Base-by-base conservation (phyloP, 2,888 invertebrate species). In the Calliphora vomitoria region DNA sequence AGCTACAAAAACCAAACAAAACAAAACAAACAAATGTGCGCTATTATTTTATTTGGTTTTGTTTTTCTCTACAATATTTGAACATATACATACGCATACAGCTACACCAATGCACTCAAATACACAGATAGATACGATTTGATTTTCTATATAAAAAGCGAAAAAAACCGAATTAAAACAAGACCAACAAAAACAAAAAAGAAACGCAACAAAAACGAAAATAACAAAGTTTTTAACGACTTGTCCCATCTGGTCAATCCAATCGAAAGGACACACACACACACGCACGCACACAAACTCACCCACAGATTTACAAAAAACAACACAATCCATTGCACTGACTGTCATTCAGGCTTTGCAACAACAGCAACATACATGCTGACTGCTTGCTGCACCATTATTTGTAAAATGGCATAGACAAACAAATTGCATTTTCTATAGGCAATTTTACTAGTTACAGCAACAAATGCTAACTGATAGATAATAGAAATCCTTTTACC, bases 111-210 rank as follows among this genome's bases (percentile, higher is more conserved):
- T 31, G 55, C 66, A 60, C 13, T 53, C 8, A 15, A 31, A 38
- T 41, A 69, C 50, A 76, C 68, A 69, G 41, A 76, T 84, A 69
- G 41, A 76, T 84, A 72, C 80, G 72, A 82, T 86, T 86, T 81
- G 78, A 62, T 79, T 83, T 84, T 81, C 75, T 83, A 69, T 72
- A 85, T 62, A 71, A 55, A 80, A 71, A 76, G 44, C 6, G 13
- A 41, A 69, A 74, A 79, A 72, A 91, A 90, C 91, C 90, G 89
- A 91, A 91, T 91, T 90, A 91, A 92, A 62, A 18, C 15, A 38
- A 20, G 55, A 75, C 20, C 76, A 55, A 58, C 10, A 44, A 13
- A 11, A 13, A 11, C 76, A 55, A 58, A 44, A 44, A 44, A 11
- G 44, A 8, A 76, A 58, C 68, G 60, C 58, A 68, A 41, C 60